Evolutionary conservation across 2,888 invertebrate genomes (phyloP).

Genomic region (Byasa hedistus): DNA sequence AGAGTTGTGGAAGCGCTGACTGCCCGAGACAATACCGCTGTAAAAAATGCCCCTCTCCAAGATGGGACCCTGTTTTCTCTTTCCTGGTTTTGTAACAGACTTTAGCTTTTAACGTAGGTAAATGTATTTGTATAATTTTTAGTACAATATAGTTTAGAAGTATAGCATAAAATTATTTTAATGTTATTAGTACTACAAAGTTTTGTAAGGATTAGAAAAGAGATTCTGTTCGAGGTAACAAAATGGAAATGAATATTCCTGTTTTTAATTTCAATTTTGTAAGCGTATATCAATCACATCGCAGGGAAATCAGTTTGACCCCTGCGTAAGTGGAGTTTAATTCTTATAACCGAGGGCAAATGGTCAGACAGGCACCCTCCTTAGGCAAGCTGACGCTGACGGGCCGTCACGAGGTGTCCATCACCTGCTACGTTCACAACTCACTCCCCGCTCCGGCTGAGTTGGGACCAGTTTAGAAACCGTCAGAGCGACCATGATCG

Average conservation of each 20-base stretch:
- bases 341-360: slow-evolving; percentile 46
- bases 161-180: background rate
- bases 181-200: too few relatives aligned
- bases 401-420: slow-evolving; percentile 63
- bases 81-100: slow-evolving; percentile 36
- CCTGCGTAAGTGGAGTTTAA: slow-evolving; percentile 33
- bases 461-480: slow-evolving; percentile 67
- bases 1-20: slow-evolving; percentile 40
- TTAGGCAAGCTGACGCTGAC: slow-evolving; percentile 49
- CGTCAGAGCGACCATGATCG: slow-evolving; percentile 66
- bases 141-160: background rate
- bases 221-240: background rate
- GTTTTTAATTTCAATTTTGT: slow-evolving; percentile 8
- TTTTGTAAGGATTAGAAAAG: background rate
- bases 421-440: slow-evolving; percentile 66
- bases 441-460: slow-evolving; percentile 45
- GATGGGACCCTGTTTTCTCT: slow-evolving; percentile 39
- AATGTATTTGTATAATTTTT: slow-evolving; percentile 20
- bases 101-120: slow-evolving; percentile 33
- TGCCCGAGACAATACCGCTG: slow-evolving; percentile 46
- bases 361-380: slow-evolving; percentile 45
- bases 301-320: slow-evolving; percentile 23
- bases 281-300: slow-evolving; percentile 19
- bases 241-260: background rate
- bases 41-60: slow-evolving; percentile 45